phyloP scores from a whole-genome alignment of 2,888 invertebrate species.

The Deilephila elpenor region DNA sequence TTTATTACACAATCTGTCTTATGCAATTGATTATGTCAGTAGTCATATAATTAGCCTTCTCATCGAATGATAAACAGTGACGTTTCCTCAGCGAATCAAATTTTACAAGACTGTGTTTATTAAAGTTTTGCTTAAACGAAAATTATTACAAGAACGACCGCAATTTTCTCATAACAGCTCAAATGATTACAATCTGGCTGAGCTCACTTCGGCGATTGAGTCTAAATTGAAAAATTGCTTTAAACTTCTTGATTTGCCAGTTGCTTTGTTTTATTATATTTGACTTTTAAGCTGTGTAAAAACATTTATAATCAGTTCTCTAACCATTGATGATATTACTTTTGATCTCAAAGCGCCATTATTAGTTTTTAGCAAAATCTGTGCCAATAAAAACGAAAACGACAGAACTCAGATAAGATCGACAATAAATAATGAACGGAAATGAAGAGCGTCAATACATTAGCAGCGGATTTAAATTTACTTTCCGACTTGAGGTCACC shows the following conservation, averaged over 20 bases:
- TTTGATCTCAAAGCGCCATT: background rate
- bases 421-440: background rate
- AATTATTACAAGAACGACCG: conserved; percentile 2
- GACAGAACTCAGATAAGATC: background rate
- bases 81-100: background rate
- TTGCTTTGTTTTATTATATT: conserved; percentile 8
- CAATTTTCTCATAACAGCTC: conserved; percentile 22
- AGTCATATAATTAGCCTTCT: conserved; percentile 10
- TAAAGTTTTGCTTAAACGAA: background rate
- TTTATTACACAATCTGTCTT: background rate
- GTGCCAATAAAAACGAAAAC: conserved; percentile 3
- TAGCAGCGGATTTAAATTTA: conserved; percentile 16
- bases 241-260: conserved; percentile 9
- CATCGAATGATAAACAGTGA: conserved; percentile 1
- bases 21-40: background rate
- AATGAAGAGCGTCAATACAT: conserved; percentile 4
- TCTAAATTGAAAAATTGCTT: conserved; percentile 23
- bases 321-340: background rate
- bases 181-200: conserved; percentile 23
- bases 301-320: background rate
- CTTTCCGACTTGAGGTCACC: conserved; percentile 13
- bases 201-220: conserved; percentile 13
- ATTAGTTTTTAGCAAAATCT: background rate
- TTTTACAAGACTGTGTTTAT: background rate
- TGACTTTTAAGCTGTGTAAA: background rate